Evolutionary conservation across 1,140 invertebrate species (phyloP), one percentile per base, ranked within the genome.

Genomic region (Scaptomyza montana): DNA sequence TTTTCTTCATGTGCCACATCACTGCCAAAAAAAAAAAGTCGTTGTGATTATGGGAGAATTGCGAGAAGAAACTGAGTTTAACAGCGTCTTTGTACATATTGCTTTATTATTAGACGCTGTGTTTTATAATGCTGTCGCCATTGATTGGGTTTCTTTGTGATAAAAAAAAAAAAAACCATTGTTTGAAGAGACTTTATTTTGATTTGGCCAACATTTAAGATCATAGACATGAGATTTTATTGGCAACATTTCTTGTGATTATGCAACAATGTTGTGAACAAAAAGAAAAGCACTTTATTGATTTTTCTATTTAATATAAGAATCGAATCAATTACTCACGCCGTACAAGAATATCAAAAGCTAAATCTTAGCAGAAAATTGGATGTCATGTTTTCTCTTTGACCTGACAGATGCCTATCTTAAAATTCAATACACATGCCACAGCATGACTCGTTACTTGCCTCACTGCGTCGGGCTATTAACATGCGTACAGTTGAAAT

Each of bases 11-110:
- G 33, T 57, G 61, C 53, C 49, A 53, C 70, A 61, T 49, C 65
- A 71, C 67, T 36, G 51, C 50, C 50, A 66, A 39, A 25, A 39
- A 39, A 25, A 39, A 36, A 39, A 19, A 36, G 59, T 28, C 59
- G 49, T 13, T 36, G 30, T 30, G 59, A 8, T 12, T 1, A 16
- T 5, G 19, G n/a, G 8, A 30, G 7, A 7, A 7, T 6, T 13
- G 21, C 25, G 36, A 33, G 9, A 16, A 28, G 33, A 7, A 47
- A n/a, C 51, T 8, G 47, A 3, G 33, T 39, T 60, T 33, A 21
- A 51, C 59, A 63, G 54, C 50, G 61, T 82, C 72, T 79, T 72
- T 82, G 77, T 79, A 79, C n/a, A 75, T 79, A 76, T 72, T 62
- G n/a, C n/a, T 66, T 84, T 72, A 85, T 79, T 79, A 76, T 76